Evolutionary conservation across 1,140 invertebrate species (phyloP), one percentile per base, ranked within the genome.

Genomic region (Drosophila paulistorum): DNA sequence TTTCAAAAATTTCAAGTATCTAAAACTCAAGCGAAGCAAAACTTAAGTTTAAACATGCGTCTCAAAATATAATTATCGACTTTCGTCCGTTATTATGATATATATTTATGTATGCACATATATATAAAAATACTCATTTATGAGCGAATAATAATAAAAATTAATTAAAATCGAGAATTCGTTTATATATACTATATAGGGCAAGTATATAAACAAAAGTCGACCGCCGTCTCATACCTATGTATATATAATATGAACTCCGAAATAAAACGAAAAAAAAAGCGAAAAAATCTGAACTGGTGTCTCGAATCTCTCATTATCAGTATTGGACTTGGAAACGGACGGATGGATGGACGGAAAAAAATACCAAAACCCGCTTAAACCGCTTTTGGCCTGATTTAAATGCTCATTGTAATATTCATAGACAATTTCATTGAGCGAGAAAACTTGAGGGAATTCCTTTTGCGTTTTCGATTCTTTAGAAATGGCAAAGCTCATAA

Each of bases 381-480:
- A 79, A 71, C 81, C 67, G 77, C 79, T 74, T 81, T 71, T 7
- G 26, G 55, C 79, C 66, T 45, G 72, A 33, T 59, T 55, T 37
- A 42, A 20, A 51, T 51, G 9, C 3, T 20, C 26, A 54, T 60
- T 79, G 77, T 79, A 72, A 76, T 30, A 35, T 41, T 51, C 3
- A 58, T 54, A 35, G 48, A 35, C 11, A 73, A 59, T 66, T 48
- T 57, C 30, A 63, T 60, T 26, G 3, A 26, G 23, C 23, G 3
- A 26, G 3, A 26, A 41, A 7, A 62, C 7, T 23, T 42, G n/a
- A 4, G 17, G 41, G 41, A 51, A 51, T 51, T 51, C 45, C 45
- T 51, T 23, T 45, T 23, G 10, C 9, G 7, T 3, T 35, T 35
- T 35, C 30, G 9, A 41, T 23, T 48, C 14, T 63, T 41, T 14